phyloP scores from a whole-genome alignment of 1,140 invertebrate genomes.

The Danaus melanippus region DNA sequence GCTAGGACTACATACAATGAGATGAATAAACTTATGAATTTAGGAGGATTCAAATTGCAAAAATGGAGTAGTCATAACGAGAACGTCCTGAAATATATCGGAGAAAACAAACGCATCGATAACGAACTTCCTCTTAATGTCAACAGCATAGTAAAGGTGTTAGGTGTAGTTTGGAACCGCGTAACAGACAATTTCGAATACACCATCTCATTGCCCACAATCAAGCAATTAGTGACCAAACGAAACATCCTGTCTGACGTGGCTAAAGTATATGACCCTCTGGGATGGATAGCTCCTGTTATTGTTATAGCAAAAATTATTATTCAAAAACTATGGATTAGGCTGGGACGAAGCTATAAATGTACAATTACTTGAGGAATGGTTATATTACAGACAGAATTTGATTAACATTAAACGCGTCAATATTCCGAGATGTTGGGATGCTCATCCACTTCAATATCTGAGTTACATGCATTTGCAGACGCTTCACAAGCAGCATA shows the following conservation, averaged over 20 bases:
- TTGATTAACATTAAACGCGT: conserved; percentile 18
- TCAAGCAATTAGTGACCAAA: conserved; percentile 25
- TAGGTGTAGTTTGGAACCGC: conserved; percentile 21
- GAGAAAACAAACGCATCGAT: conserved; percentile 1
- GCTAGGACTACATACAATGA: conserved; percentile 24
- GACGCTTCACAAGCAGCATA: conserved; percentile 28
- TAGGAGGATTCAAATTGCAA: conserved; percentile 31
- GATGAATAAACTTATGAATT: conserved; percentile 22
- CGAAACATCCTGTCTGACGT: conserved; percentile 35
- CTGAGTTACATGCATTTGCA: conserved; percentile 28
- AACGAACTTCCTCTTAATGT: conserved; percentile 9
- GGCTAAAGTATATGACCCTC: conserved; percentile 45
- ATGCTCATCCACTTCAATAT: not conserved
- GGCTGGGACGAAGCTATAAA: conserved; percentile 17
- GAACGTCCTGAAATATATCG: conserved; percentile 6
- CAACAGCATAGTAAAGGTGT: conserved; percentile 16
- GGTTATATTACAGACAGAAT: conserved; percentile 11
- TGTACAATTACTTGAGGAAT: conserved; percentile 17
- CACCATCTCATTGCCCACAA: conserved; percentile 5
- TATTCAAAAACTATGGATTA: conserved; percentile 18
- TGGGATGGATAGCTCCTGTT: conserved; percentile 19
- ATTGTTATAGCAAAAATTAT: conserved; percentile 16
- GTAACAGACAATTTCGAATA: conserved; percentile 22
- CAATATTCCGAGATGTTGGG: conserved; percentile 22
- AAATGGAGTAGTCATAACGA: conserved; percentile 27